Evolutionary conservation across 2,797 vertebrate species (phyloP), one percentile per base, ranked within the genome.

Genomic region (Argya squamiceps): DNA sequence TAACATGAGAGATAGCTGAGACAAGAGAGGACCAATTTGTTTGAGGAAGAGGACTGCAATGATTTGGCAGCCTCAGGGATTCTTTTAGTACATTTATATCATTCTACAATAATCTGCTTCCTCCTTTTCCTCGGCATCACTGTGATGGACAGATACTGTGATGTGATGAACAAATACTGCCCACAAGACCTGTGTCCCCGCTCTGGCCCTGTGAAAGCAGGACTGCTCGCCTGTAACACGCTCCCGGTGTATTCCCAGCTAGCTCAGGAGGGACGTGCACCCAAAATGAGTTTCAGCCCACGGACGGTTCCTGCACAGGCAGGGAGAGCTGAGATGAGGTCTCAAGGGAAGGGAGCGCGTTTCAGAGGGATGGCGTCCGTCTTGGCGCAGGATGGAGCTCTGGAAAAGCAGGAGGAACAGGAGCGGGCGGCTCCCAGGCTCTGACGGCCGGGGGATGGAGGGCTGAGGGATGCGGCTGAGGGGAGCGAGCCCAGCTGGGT

Each of bases 371-470:
- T 6, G 12, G 37, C 10, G 3, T 23, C 15, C 3, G 22, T 21
- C 30, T 1, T 1, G 15, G 15, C 26, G 65, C 30, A 5, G 60
- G 44, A 10, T 1, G 43, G 46, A 36, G n/a, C 30, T 47, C 0
- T 2, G 14, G 50, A 13, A 11, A 11, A 43, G 32, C n/a, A 37
- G 43, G 23, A 27, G 26, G 5, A n/a, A 11, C 18, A 55, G 37
- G 4, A 43, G 36, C 1, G 0, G 27, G 10, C 3, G 53, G 22
- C 18, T 71, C 2, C 4, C 21, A 22, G 53, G 50, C 23, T 60
- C 23, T 16, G 6, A 0, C 1, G 43, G 34, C 23, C 30, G 26
- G 27, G 30, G 16, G 1, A 2, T 4, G 52, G 24, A 6, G 2
- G 12, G 24, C 16, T 46, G 3, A 4, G 39, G 6, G 39, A 12